Evolutionary conservation across 2,888 invertebrate genomes (phyloP), one percentile per base, ranked within the genome.

Genomic region (Liodrosophila aerea): DNA sequence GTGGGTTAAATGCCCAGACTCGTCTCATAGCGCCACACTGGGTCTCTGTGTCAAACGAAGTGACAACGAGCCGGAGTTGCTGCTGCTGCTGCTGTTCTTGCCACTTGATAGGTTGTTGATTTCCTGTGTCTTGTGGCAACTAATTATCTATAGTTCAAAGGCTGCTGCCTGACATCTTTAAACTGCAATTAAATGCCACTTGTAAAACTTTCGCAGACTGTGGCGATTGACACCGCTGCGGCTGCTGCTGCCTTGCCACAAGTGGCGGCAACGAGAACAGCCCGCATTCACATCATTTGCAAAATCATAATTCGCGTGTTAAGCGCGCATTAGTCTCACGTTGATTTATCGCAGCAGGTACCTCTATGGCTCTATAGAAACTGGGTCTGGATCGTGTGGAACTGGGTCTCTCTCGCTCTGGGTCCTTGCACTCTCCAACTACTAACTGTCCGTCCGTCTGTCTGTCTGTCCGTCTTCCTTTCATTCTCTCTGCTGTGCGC

Each of bases 251-350:
- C 4, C 53, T n/a, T 1, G 13, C 16, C 30, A 7, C 29, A 1
- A 22, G 9, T 7, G 12, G 30, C 18, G 33, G 53, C 47, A 34
- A 9, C 53, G 13, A 43, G 29, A 18, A 4, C 50, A 29, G 37
- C 60, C 51, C 50, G 39, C 62, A 63, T 71, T 68, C 76, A 65
- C 85, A 76, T 71, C 80, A 83, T 80, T 85, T 72, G 72, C 81
- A 87, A 85, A 87, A 87, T 86, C 86, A 87, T 86, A 86, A 86
- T 87, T 86, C 86, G 86, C 86, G 87, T 86, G 86, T 75, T 86
- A 86, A 86, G 83, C 75, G 76, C 77, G 86, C 86, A 86, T 86
- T 86, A 86, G 87, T 83, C 87, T 87, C 87, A 85, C 87, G 87
- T 87, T 87, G 87, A 85, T 86, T 84, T 85, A 82, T 86, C 85